phyloP scores from a whole-genome alignment of 92 coral and sea anemone genomes.

The Epizoanthus rinbou region DNA sequence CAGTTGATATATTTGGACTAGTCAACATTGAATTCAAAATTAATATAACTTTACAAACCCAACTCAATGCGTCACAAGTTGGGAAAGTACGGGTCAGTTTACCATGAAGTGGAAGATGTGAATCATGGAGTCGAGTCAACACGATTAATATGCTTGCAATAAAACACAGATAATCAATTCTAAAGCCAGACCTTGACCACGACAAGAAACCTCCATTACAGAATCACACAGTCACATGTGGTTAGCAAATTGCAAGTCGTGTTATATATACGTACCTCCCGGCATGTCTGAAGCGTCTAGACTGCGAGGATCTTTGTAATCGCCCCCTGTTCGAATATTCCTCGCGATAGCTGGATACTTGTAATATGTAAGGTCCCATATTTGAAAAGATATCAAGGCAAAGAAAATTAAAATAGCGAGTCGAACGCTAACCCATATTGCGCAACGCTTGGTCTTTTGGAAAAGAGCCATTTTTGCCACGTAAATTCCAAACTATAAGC shows the following conservation, averaged over 20 bases:
- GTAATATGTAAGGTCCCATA: background rate
- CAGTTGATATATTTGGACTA: no score
- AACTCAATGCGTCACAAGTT: no score
- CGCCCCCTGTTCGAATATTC: background rate
- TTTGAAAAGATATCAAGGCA: background rate
- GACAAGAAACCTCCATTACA: no score
- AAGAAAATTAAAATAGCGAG: background rate
- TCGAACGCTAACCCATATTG: background rate
- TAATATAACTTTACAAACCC: no score
- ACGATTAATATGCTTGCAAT: no score
- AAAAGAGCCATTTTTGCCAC: conserved; percentile 16
- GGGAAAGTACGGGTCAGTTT: no score
- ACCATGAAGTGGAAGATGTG: no score
- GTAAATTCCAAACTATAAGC: background rate
- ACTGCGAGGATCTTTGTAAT: background rate
- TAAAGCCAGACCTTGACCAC: no score
- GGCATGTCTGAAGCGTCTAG: background rate
- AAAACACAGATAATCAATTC: no score
- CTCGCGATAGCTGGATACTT: background rate
- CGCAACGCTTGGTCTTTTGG: background rate
- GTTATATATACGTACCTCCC: background rate
- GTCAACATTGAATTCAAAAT: no score
- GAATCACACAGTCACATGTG: no score
- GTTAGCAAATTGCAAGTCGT: background rate
- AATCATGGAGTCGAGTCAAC: no score